Evolutionary conservation across 2,797 vertebrate species (phyloP).

Genomic region (Carduelis carduelis): DNA sequence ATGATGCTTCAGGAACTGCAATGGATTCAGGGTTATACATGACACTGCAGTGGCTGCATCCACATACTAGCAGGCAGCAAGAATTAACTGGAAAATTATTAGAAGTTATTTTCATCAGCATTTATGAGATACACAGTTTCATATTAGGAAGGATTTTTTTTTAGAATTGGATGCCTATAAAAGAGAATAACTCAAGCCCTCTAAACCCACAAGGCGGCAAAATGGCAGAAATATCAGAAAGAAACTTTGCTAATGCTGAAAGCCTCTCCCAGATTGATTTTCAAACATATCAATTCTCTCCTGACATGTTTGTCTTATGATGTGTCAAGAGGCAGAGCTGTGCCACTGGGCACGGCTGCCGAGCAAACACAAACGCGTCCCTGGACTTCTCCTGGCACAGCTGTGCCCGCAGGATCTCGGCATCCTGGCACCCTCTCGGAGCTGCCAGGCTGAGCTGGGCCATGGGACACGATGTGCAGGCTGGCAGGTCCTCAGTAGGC

Average conservation of each 20-base stretch:
- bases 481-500: background rate
- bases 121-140: background rate
- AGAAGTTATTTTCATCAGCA: background rate
- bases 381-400: background rate
- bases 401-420: fast-evolving
- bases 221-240: background rate
- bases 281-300: background rate
- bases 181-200: background rate
- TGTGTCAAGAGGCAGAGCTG: background rate
- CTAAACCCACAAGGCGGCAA: background rate
- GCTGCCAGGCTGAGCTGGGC: background rate
- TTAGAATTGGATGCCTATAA: background rate
- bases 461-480: fast-evolving
- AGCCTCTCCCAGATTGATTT: background rate
- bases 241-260: background rate
- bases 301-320: background rate
- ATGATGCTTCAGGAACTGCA: background rate
- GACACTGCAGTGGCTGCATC: background rate
- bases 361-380: background rate
- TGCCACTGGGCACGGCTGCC: background rate
- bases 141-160: background rate
- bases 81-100: background rate
- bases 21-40: background rate
- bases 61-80: background rate
- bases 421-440: background rate